These are phyloP conservation scores for Drosophila busckii DNA, from an alignment of 1,140 invertebrate species.

Conservation along the genomic window DNA sequence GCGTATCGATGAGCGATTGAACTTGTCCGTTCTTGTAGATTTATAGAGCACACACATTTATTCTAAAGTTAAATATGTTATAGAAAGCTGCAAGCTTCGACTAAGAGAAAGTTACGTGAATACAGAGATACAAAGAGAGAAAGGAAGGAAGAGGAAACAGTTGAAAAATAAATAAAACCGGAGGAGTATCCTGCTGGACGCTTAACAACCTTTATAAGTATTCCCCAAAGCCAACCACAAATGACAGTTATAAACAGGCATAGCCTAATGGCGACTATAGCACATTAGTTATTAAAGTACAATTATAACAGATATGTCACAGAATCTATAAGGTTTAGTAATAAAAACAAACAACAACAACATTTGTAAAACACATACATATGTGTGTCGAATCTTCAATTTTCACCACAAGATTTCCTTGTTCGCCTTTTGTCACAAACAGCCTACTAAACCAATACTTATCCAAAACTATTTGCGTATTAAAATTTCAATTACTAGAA, in stretches of 20 bases:
- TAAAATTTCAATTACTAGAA: no score
- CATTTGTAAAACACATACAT: no score
- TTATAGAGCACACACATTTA: constrained; percentile 19
- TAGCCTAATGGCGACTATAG: constrained; percentile 9
- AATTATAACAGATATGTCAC: no score
- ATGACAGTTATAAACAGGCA: constrained; percentile 12
- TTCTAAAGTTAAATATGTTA: constrained; percentile 4
- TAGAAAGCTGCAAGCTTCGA: constrained; percentile 15
- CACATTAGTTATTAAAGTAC: neutral
- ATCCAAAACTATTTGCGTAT: no score
- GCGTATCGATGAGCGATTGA: constrained; percentile 28
- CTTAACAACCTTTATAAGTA: constrained; percentile 8
- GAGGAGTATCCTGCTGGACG: constrained; percentile 6
- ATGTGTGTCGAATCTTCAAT: no score
- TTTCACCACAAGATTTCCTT: no score
- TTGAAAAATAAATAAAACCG: no score
- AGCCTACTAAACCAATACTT: no score
- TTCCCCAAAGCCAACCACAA: neutral
- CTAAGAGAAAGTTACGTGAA: neutral
- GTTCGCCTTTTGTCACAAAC: no score
- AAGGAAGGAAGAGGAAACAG: no score
- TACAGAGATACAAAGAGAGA: constrained; percentile 3
- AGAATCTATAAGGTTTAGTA: constrained; percentile 6
- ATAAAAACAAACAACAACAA: constrained; percentile 1
- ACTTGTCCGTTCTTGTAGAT: constrained; percentile 26